Evolutionary conservation across 2,797 vertebrate species (phyloP).

Genomic region (Anguilla pacifica): DNA sequence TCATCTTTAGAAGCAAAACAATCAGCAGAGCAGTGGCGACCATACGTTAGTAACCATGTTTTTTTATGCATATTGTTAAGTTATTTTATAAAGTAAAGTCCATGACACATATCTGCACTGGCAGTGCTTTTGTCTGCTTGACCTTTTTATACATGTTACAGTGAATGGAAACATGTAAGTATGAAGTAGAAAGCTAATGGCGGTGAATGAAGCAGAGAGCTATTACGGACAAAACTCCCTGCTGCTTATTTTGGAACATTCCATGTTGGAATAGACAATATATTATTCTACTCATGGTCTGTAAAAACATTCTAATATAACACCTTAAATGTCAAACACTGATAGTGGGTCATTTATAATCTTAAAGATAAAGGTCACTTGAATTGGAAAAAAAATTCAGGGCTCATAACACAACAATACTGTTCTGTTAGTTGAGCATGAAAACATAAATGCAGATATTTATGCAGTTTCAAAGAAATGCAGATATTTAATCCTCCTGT

Average conservation of each 20-base stretch:
- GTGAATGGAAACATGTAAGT: background rate
- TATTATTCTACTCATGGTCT: background rate
- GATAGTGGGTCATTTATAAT: background rate
- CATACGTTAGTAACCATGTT: background rate
- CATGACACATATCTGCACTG: background rate
- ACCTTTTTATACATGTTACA: background rate
- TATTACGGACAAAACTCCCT: background rate
- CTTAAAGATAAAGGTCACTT: background rate
- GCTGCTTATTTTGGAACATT: background rate
- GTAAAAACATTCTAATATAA: background rate
- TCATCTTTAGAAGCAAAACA: background rate
- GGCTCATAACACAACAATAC: background rate
- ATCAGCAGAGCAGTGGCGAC: background rate
- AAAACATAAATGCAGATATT: background rate
- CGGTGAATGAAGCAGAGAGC: background rate
- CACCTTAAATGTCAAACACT: background rate
- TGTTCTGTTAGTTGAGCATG: background rate
- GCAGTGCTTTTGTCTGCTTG: background rate
- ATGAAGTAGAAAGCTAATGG: background rate
- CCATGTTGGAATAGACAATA: background rate
- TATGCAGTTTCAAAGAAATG: background rate
- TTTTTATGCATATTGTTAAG: background rate
- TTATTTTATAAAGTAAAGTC: background rate
- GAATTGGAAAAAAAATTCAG: background rate
- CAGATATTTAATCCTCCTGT: too few species aligned